Conservation (phyloP, 35 echinoderm and acorn worm species). For the Stichopus chloronotus region DNA sequence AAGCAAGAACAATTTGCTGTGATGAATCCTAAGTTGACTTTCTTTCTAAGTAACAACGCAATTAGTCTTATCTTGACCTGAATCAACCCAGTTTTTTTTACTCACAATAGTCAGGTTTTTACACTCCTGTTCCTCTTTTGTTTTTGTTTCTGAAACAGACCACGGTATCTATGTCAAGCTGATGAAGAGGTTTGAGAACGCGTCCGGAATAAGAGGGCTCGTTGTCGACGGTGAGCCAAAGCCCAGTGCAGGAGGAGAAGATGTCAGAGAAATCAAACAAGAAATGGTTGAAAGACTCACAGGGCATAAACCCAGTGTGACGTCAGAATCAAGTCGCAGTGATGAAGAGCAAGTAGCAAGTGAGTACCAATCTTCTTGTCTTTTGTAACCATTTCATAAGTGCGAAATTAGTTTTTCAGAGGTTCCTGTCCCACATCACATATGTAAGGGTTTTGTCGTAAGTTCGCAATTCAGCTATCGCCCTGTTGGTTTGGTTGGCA, state of each 20-base stretch:
- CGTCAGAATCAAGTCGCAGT: neutral
- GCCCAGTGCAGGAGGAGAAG: neutral
- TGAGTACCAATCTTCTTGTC: neutral
- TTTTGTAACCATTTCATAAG: neutral
- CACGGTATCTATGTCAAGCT: constrained; percentile 30
- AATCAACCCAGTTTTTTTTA: neutral
- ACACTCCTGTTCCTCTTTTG: neutral
- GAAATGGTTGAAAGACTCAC: neutral
- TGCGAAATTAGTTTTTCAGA: too few relatives aligned
- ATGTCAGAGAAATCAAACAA: neutral
- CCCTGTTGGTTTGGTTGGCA: too few relatives aligned
- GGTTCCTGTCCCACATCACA: too few relatives aligned
- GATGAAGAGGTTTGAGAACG: neutral
- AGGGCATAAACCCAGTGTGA: neutral
- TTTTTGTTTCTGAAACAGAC: neutral
- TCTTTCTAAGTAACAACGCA: neutral
- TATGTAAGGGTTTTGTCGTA: too few relatives aligned
- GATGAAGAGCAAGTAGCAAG: neutral
- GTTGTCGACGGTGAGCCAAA: neutral
- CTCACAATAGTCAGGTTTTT: neutral
- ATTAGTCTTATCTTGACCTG: constrained; percentile 4
- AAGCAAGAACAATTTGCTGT: too few relatives aligned
- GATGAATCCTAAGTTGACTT: neutral
- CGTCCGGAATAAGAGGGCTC: neutral
- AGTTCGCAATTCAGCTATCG: too few relatives aligned